A percentile compares a stretch with the other conserved stretches of the same genome.
phyloP scores from a whole-genome alignment of 1,140 invertebrate species.

The Vollenhovia emeryi region DNA sequence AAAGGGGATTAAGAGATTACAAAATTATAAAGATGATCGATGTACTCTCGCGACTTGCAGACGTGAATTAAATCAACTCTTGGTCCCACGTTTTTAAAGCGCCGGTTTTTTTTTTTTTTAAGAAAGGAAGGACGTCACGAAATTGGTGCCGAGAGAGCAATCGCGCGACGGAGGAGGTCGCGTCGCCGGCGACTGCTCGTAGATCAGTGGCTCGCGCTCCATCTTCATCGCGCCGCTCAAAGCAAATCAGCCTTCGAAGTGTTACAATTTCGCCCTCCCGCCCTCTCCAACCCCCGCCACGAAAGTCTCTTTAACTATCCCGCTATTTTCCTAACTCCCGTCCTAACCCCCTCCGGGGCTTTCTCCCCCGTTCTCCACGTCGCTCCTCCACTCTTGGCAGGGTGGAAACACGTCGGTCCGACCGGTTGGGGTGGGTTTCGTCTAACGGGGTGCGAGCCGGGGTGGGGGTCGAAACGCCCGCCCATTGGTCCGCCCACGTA shows the following conservation, averaged over 20 bases:
- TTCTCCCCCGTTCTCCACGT: conserved; percentile 67
- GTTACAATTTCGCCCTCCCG: conserved; percentile 74
- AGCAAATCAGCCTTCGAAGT: conserved; percentile 75
- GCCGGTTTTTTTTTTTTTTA: not conserved
- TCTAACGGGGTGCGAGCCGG: conserved; percentile 14
- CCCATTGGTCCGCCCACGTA: conserved; percentile 71
- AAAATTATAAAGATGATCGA: not conserved
- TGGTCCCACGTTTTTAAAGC: not conserved
- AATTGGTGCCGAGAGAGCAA: conserved; percentile 42
- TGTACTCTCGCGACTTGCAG: not conserved
- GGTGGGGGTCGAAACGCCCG: conserved; percentile 65
- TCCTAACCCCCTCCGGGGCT: conserved; percentile 72
- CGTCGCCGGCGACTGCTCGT: conserved; percentile 22
- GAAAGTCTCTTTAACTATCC: conserved; percentile 77
- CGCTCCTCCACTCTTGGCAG: conserved; percentile 55
- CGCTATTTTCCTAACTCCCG: conserved; percentile 81
- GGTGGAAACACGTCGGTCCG: conserved; percentile 69
- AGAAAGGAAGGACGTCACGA: not conserved
- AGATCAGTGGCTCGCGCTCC: conserved; percentile 32
- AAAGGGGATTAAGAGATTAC: not conserved
- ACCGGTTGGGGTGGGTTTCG: conserved; percentile 25
- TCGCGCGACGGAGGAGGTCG: conserved; percentile 36
- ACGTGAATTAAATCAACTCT: not conserved
- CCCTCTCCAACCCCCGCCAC: conserved; percentile 16
- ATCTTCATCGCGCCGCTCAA: conserved; percentile 71